These are phyloP conservation scores for Numenius arquata DNA, from an alignment of 2,113 vertebrate species.

Conservation along the genomic window DNA sequence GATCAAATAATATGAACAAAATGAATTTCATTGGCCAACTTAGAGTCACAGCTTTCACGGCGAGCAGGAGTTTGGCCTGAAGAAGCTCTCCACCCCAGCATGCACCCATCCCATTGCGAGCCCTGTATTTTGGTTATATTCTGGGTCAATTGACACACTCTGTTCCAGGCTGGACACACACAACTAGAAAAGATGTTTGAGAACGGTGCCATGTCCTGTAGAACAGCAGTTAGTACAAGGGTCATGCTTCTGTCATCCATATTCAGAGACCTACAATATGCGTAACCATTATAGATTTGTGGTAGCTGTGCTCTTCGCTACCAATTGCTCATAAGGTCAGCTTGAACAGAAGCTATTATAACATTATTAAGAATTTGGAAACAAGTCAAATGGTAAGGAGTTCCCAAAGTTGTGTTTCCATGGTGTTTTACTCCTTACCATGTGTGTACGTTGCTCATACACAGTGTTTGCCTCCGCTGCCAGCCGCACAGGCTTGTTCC, in stretches of 20 bases:
- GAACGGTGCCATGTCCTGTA: neutral
- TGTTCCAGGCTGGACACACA: rapidly evolving
- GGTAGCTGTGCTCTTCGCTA: neutral
- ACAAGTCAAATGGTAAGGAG: neutral
- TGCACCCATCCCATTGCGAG: rapidly evolving
- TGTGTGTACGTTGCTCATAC: neutral
- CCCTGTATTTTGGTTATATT: neutral
- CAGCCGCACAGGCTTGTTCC: neutral
- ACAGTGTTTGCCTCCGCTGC: neutral
- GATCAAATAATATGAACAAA: neutral
- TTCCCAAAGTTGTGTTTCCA: neutral
- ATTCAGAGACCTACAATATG: neutral
- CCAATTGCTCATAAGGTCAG: neutral
- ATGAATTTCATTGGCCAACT: neutral
- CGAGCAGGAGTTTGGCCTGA: neutral
- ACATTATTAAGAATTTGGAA: neutral
- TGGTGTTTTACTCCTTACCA: neutral
- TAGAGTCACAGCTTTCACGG: neutral
- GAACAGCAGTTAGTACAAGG: neutral
- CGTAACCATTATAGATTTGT: neutral
- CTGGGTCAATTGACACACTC: no score
- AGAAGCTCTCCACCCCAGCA: neutral
- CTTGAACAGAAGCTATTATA: neutral
- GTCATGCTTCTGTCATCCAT: neutral
- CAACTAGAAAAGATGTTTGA: neutral